These are phyloP conservation scores for Quadriops clusia DNA, from an alignment of 2,888 invertebrate genomes.

Conservation along the genomic window DNA sequence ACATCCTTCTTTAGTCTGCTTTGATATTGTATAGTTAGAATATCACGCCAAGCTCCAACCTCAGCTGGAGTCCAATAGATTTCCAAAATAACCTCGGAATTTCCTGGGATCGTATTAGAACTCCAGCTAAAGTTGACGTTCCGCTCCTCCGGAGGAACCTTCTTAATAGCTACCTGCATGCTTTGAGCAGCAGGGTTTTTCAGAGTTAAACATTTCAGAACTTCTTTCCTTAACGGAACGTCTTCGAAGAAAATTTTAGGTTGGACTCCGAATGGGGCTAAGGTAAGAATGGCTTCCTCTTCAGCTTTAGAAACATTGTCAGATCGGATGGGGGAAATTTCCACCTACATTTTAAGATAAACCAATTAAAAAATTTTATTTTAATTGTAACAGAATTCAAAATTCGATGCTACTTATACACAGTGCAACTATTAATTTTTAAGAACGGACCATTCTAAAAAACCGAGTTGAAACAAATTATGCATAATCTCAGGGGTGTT, in stretches of 20 bases:
- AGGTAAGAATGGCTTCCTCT: constrained; percentile 41
- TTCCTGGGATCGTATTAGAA: constrained; percentile 42
- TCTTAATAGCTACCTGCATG: constrained; percentile 39
- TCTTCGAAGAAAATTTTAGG: constrained; percentile 58
- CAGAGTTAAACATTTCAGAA: constrained; percentile 43
- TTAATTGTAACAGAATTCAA: no score
- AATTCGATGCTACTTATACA: no score
- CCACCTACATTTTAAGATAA: no score
- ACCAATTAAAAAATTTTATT: no score
- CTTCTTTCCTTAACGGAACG: constrained; percentile 45
- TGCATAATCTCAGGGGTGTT: no score
- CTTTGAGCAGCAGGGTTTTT: constrained; percentile 43
- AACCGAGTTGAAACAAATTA: no score
- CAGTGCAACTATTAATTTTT: no score
- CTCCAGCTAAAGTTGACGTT: constrained; percentile 45
- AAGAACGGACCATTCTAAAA: no score
- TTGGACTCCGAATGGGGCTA: constrained; percentile 55
- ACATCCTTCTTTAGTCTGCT: constrained; percentile 55
- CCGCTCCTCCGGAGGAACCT: constrained; percentile 44
- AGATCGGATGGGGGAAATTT: no score
- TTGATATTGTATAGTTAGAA: constrained; percentile 48
- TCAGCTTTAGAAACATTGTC: constrained; percentile 38
- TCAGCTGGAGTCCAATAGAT: constrained; percentile 53
- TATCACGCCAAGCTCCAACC: constrained; percentile 47
- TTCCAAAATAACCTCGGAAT: constrained; percentile 43